These are phyloP conservation scores for Ageneiosus marmoratus DNA, from an alignment of 2,113 vertebrate genomes.

Conservation along the genomic window DNA sequence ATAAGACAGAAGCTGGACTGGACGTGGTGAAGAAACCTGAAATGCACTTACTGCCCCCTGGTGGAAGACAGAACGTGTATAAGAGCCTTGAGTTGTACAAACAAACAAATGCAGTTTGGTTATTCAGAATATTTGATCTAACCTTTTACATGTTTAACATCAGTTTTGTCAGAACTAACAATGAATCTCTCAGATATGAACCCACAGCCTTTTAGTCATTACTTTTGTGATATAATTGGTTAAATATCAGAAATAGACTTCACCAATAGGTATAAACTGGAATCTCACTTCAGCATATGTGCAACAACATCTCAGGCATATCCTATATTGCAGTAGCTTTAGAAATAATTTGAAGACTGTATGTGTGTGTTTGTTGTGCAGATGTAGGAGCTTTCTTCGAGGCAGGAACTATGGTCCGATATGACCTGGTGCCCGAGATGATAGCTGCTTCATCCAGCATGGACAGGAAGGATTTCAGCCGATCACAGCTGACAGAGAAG, in stretches of 20 bases:
- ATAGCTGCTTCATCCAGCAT: slow-evolving; percentile 62
- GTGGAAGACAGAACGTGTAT: background rate
- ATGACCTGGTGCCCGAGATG: slow-evolving; percentile 79
- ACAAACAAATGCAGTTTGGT: background rate
- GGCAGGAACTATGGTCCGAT: slow-evolving; percentile 88
- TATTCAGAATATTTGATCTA: background rate
- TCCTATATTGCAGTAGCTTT: too few species aligned
- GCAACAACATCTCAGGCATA: background rate
- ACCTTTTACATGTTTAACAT: too few species aligned
- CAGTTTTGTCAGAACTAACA: background rate
- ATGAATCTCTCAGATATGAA: background rate
- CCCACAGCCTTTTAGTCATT: background rate
- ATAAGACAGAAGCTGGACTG: background rate
- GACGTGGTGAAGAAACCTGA: background rate
- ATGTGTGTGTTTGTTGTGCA: slow-evolving; percentile 56
- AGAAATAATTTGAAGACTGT: background rate
- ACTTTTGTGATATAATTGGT: background rate
- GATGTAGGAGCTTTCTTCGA: slow-evolving; percentile 97
- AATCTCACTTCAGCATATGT: background rate
- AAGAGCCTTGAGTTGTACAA: background rate
- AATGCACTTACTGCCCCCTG: slow-evolving; percentile 32
- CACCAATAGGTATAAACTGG: background rate
- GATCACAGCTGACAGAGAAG: slow-evolving; percentile 59
- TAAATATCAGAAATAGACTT: background rate
- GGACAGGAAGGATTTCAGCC: slow-evolving; percentile 65